Percentiles rank a stretch among this genome's conserved stretches.
Evolutionary conservation across 2,113 vertebrate species (phyloP).

Genomic region (Leptobrachium ailaonicum): DNA sequence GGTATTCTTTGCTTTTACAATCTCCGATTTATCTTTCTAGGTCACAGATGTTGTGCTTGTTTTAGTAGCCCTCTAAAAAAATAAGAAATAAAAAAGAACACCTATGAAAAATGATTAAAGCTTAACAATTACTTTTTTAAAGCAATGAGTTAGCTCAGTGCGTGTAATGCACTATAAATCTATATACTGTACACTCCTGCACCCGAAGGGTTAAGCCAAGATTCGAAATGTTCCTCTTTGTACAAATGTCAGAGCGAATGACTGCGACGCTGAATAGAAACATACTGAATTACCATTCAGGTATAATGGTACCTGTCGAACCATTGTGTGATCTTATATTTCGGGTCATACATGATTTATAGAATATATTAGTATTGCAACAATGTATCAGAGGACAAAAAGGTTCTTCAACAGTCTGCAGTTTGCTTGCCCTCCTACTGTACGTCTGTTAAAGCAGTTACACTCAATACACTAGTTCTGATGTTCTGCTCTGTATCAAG

Average conservation of each 20-base stretch:
- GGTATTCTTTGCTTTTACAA: not conserved
- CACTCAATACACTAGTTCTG: conserved; percentile 2
- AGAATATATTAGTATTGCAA: conserved; percentile 28
- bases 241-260: conserved; percentile 1
- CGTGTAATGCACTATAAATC: not conserved
- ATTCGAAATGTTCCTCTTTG: conserved; percentile 1
- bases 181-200: not conserved
- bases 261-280: conserved; percentile 14
- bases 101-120: too few relatives aligned
- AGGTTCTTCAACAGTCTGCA: conserved; percentile 11
- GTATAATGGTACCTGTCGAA: conserved; percentile 20
- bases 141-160: too few relatives aligned
- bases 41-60: not conserved
- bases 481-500: conserved; percentile 28
- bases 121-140: too few relatives aligned
- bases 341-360: conserved; percentile 26
- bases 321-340: conserved; percentile 18
- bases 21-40: not conserved
- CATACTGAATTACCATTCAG: conserved; percentile 10
- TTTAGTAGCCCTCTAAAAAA: not conserved
- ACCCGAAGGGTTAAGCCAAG: not conserved
- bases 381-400: conserved; percentile 14
- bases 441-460: conserved; percentile 5
- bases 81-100: not conserved
- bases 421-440: conserved; percentile 23